Evolutionary conservation across 1,140 invertebrate genomes (phyloP), one percentile per base, ranked within the genome.

Genomic region (Penaeus vannamei): DNA sequence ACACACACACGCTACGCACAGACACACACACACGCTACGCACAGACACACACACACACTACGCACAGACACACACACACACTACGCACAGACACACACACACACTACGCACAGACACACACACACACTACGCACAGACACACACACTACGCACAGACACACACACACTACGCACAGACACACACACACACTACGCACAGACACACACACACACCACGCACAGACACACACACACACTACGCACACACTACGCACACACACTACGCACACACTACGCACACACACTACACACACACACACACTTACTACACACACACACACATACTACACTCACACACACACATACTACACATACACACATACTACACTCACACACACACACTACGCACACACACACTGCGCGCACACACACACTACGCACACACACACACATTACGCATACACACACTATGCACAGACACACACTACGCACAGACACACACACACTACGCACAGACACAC

Each of bases 31-130:
- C 5, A 91, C 7, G 26, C 76, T 14, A 76, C 4, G 77, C 42
- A 76, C 42, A 84, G n/a, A n/a, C n/a, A n/a, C 32, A 84, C 42
- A 76, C 42, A 76, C 32, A 26, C 32, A 4, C 2, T 1, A 79
- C 32, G 4, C 32, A 79, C 76, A 7, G n/a, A n/a, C n/a, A n/a
- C 32, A 36, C 32, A 32, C 76, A 79, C 32, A 79, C 22, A 36
- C 2, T 29, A 79, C 76, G 17, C 0, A 72, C 69, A 84, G 5
- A 77, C 32, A 84, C 82, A 84, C 14, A 53, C 32, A 77, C 36
- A 77, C 66, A 84, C 29, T n/a, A n/a, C 36, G 64, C 36, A 66
- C 29, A 84, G n/a, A n/a, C n/a, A n/a, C n/a, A n/a, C 82, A 66
- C 82, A 84, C 66, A 66, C 82, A 84, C 22, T n/a, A 84, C 26